Conservation (phyloP, 92 coral and sea anemone species). For the Umimayanthus chanpuru region DNA sequence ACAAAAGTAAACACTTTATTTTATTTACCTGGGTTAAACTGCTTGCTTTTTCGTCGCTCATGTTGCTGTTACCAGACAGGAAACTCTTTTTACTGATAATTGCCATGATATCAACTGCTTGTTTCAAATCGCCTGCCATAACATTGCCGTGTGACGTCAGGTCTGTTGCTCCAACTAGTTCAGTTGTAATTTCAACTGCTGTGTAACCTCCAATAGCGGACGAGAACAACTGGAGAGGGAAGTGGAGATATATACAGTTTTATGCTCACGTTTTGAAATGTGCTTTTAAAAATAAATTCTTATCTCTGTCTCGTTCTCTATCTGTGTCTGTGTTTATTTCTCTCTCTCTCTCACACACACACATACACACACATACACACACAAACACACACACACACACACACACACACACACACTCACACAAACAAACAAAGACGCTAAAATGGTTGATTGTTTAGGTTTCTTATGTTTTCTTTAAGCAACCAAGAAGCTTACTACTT, state of each 20-base stretch:
- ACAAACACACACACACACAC: no score
- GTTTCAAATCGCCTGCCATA: constrained; percentile 74
- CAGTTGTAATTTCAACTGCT: constrained; percentile 52
- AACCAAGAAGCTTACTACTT: no score
- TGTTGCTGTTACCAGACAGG: constrained; percentile 40
- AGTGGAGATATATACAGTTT: neutral
- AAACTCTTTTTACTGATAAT: constrained; percentile 51
- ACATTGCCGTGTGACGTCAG: constrained; percentile 43
- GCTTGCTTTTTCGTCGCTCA: constrained; percentile 44
- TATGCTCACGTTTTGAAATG: neutral
- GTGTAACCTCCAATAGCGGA: constrained; percentile 11
- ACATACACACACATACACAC: no score
- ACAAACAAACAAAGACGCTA: no score
- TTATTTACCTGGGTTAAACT: constrained; percentile 61
- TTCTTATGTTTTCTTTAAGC: no score
- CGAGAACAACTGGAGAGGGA: constrained; percentile 25
- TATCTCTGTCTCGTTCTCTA: no score
- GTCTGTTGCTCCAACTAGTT: constrained; percentile 55
- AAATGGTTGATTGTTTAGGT: no score
- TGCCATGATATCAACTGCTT: constrained; percentile 71
- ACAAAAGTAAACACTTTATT: no score
- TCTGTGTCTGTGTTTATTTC: no score
- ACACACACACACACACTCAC: no score
- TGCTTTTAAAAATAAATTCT: no score
- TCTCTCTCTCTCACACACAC: no score